phyloP scores from a whole-genome alignment of 2,797 vertebrate species.

The Microctenopoma stevenorrisi region DNA sequence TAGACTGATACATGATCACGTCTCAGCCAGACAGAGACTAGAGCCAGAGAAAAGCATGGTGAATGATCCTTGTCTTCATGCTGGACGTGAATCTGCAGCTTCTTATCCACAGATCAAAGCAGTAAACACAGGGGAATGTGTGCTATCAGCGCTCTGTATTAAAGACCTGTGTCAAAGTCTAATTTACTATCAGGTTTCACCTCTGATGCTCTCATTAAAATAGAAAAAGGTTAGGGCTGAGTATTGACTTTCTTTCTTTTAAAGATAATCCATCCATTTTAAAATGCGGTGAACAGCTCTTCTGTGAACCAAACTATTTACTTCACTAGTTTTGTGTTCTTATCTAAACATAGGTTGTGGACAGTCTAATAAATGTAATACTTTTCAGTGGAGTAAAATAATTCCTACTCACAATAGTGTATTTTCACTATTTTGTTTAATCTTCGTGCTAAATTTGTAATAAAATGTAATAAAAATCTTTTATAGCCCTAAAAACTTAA shows the following conservation, averaged over 20 bases:
- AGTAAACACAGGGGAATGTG: too few relatives aligned
- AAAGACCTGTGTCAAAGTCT: not conserved
- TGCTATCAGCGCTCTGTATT: too few relatives aligned
- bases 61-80: not conserved
- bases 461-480: not conserved
- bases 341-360: too few relatives aligned
- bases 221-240: not conserved
- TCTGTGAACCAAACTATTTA: too few relatives aligned
- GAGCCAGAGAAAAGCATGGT: too few relatives aligned
- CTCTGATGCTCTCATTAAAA: not conserved
- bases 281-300: not conserved
- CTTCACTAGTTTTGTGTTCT: too few relatives aligned
- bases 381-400: not conserved
- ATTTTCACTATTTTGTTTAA: not conserved
- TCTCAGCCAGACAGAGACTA: not conserved
- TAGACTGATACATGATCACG: not conserved
- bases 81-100: conserved; percentile 5
- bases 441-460: too few relatives aligned
- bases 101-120: not conserved
- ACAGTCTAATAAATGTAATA: not conserved
- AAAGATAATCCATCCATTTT: too few relatives aligned
- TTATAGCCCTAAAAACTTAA: not conserved
- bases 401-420: not conserved
- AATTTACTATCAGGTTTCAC: not conserved
- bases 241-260: not conserved